Base-by-base conservation (phyloP, 2,797 vertebrate species). In the Bufotes viridis region DNA sequence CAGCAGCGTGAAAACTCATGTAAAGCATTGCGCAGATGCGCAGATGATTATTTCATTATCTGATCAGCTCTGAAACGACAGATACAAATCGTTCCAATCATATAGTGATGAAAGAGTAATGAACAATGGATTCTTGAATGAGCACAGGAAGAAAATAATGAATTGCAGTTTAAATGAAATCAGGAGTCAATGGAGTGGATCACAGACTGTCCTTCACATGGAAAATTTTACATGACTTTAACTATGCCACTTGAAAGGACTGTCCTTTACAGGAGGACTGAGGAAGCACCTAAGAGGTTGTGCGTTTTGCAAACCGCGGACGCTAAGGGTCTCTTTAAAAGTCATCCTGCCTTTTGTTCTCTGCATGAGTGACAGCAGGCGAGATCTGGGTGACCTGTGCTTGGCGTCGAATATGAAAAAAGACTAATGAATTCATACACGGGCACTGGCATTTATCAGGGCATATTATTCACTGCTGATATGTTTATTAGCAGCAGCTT, bases 31-130 rank as follows among this genome's bases (percentile, higher is more conserved):
- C 88, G 79, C 91, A 95, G 93, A 94, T 93, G 93, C 90, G 93
- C 91, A 94, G 93, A 94, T 95, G 91, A 94, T 95, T 92, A 93
- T 95, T 95, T 95, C 93, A 95, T 95, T 94, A 95, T 95, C 92
- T 93, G 92, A 91, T 91, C 94, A 94, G 92, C 88, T 91, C 93
- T 93, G 90, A 93, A 94, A 89, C 14, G 93, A 96, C 94, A 95
- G 92, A 94, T 95, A 95, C 93, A 95, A 95, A 95, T 94, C 94
- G 92, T 93, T 95, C 91, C 93, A 93, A 94, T 95, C 93, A 93
- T 88, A 92, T 88, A 91, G 90, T 92, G 93, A 95, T 95, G 93
- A 94, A 94, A 94, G 93, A 93, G 91, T 94, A 95, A 95, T 94
- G 93, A 95, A 93, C 93, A 95, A 93, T 92, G 91, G 93, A 91